Base-by-base conservation (phyloP, 2,797 vertebrate genomes). In the Neosilurus hyrtlii region DNA sequence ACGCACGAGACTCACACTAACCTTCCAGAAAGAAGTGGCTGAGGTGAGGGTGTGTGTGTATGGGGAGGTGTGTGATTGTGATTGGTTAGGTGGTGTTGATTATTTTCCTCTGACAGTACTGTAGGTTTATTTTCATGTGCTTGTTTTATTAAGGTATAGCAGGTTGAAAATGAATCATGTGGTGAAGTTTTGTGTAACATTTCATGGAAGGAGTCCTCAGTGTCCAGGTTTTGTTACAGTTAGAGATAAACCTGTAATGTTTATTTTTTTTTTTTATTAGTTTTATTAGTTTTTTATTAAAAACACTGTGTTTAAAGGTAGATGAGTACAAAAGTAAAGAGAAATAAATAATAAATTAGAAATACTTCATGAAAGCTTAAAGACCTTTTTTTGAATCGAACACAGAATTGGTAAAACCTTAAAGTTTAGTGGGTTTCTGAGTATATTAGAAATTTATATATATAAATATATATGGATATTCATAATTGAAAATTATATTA, bases 1-100 rank as follows among this genome's bases (percentile, higher is more conserved):
- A 82, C 96, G 98, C 84, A 97, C 96, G 0, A 94, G 83, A 80
- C 96, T 99, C 92, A 99, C 96, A 0, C 91, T 99, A 88, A 99
- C 98, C 22, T 99, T 99, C 89, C 98, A 99, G 93, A 97, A 97
- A 79, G 98, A 99, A 91, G 96, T 99, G 15, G 96, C 94, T 51
- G 96, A 99, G 95, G 98, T 96, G 71, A 70, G 92, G 77, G 26
- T 9, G n/a, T 3, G 9, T 2, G n/a, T 5, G 12, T 43, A 6
- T 43, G 22, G 18, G 9, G 9, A 3, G 1, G 35, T 16, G 9
- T 20, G 10, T 16, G 22, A 14, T 12, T 24, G 1, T 16, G n/a
- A 35, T 37, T 61, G 56, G 24, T 26, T 43, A 52, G 14, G 7
- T 15, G 35, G 5, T 72, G 66, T 51, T 12, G 18, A 43, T 43